A percentile compares a stretch with the other conserved stretches of the same genome.
These are phyloP conservation scores for Lucilia sericata DNA, from an alignment of 1,140 invertebrate genomes.

Conservation along the genomic window DNA sequence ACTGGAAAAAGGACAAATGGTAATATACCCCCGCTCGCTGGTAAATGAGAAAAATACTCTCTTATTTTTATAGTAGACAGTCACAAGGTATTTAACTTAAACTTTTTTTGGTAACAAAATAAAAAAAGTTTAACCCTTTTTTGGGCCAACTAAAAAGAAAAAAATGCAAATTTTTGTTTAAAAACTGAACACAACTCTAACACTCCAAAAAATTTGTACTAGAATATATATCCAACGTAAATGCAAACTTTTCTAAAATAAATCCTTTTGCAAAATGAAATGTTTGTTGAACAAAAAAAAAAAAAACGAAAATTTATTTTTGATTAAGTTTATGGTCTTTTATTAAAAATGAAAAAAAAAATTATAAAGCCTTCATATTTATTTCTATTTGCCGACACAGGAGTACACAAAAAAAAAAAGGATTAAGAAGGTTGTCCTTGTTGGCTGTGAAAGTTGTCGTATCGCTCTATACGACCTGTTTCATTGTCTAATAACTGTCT, in stretches of 20 bases:
- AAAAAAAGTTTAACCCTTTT: constrained; percentile 15
- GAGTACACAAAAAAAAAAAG: not conserved
- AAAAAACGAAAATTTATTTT: constrained; percentile 4
- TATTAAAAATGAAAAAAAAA: not conserved
- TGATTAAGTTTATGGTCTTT: constrained; percentile 19
- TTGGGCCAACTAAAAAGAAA: not conserved
- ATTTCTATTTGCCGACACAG: not conserved
- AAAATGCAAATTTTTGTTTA: not conserved
- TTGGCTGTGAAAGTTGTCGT: not conserved
- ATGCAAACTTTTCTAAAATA: constrained; percentile 2
- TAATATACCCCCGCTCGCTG: not conserved
- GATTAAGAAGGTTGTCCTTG: constrained; percentile 18
- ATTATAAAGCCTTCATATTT: not conserved
- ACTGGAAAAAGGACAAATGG: not conserved
- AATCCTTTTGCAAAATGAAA: not conserved
- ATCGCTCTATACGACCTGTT: not conserved
- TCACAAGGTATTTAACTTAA: constrained; percentile 2
- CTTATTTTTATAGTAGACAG: not conserved
- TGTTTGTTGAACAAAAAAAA: not conserved
- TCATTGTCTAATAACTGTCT: constrained; percentile 24
- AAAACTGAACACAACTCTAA: not conserved
- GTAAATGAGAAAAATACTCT: not conserved
- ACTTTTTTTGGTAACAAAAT: not conserved
- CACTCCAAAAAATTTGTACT: not conserved
- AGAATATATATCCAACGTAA: not conserved